Evolutionary conservation across 2,888 invertebrate species (phyloP).

Genomic region (Tridacna crocea): DNA sequence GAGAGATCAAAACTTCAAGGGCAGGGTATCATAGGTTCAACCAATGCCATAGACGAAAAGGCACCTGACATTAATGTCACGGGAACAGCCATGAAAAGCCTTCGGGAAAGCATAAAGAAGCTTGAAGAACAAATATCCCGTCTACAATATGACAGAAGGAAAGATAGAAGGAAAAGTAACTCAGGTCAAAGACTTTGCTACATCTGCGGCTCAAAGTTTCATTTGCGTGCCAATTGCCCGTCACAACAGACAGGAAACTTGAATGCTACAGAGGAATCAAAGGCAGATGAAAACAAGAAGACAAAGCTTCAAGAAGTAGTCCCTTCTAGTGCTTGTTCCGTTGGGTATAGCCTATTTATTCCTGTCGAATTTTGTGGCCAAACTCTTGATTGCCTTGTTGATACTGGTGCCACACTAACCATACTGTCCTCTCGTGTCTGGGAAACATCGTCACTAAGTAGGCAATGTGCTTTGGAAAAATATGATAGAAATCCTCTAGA

Average conservation of each 20-base stretch:
- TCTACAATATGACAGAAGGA: not conserved
- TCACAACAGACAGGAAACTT: not conserved
- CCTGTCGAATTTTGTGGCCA: not conserved
- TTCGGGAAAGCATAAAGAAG: not conserved
- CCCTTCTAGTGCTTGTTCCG: not conserved
- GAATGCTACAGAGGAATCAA: not conserved
- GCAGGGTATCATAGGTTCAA: not conserved
- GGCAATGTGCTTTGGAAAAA: not conserved
- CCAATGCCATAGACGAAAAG: not conserved
- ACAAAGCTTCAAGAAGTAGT: not conserved
- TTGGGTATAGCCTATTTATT: not conserved
- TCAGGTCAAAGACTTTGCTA: not conserved
- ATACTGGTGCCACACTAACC: conserved; percentile 27
- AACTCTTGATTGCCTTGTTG: not conserved
- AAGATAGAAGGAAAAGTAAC: not conserved
- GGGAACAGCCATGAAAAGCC: not conserved
- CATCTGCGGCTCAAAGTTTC: not conserved
- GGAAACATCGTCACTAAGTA: not conserved
- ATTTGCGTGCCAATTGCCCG: not conserved
- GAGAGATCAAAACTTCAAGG: not conserved
- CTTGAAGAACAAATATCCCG: not conserved
- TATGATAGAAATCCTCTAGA: conserved; percentile 27
- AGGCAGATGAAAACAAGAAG: not conserved
- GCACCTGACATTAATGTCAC: not conserved
- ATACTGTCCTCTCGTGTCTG: conserved; percentile 26